These are phyloP conservation scores for Synergus gifuensis DNA, from an alignment of 2,888 invertebrate species.

Conservation along the genomic window DNA sequence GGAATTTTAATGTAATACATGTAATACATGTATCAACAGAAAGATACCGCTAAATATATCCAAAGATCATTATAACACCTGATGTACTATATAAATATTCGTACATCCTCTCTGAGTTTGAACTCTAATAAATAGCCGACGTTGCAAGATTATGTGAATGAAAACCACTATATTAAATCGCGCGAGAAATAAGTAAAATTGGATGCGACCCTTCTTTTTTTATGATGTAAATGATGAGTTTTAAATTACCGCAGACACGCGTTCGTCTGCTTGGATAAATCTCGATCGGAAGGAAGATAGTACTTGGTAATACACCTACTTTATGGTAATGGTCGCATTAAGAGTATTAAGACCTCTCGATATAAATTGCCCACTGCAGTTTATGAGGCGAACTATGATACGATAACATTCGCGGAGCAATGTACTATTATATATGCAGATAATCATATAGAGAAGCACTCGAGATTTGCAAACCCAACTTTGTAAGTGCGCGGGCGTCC, in stretches of 20 bases:
- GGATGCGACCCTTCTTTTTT: background rate
- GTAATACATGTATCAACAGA: too few relatives aligned
- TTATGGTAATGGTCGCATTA: slow-evolving; percentile 51
- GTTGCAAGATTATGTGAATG: too few relatives aligned
- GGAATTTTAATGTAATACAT: too few relatives aligned
- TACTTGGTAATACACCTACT: slow-evolving; percentile 48
- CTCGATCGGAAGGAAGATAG: slow-evolving; percentile 49
- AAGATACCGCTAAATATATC: too few relatives aligned
- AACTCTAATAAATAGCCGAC: too few relatives aligned
- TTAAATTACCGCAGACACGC: slow-evolving; percentile 53
- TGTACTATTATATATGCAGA: slow-evolving; percentile 23
- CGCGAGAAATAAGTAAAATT: background rate
- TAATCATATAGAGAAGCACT: background rate
- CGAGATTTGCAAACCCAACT: background rate
- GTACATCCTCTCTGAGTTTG: too few relatives aligned
- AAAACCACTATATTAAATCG: background rate
- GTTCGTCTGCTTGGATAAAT: slow-evolving; percentile 49
- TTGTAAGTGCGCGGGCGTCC: background rate
- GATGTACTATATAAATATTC: too few relatives aligned
- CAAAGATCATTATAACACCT: too few relatives aligned
- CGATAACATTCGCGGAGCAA: slow-evolving; percentile 36
- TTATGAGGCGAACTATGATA: slow-evolving; percentile 36
- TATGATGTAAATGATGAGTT: slow-evolving; percentile 46
- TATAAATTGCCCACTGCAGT: slow-evolving; percentile 37
- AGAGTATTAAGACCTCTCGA: slow-evolving; percentile 48